phyloP scores from a whole-genome alignment of 2,888 invertebrate genomes.

The Dimorphilus gyrociliatus region DNA sequence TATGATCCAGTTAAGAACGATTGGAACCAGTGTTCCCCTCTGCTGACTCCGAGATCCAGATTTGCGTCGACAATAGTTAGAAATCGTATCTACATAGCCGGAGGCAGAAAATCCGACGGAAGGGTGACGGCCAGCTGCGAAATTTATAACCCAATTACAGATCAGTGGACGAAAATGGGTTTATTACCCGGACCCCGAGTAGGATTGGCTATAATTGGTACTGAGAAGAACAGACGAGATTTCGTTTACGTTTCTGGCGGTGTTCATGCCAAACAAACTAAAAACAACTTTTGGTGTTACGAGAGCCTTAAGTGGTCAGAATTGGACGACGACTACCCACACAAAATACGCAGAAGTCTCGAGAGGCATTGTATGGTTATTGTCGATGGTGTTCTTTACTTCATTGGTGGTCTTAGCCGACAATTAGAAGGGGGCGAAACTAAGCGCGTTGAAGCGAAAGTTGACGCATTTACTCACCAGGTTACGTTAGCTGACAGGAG shows the following conservation, averaged over 20 bases:
- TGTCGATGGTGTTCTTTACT: slow-evolving; percentile 16
- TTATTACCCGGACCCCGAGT: slow-evolving; percentile 16
- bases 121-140: slow-evolving; percentile 18
- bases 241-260: slow-evolving; percentile 21
- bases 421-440: too few relatives aligned
- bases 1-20: slow-evolving; percentile 17
- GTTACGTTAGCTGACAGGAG: too few relatives aligned
- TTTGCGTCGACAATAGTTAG: too few relatives aligned
- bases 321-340: slow-evolving; percentile 18
- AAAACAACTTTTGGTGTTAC: slow-evolving; percentile 14
- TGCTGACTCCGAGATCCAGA: slow-evolving; percentile 16
- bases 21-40: slow-evolving; percentile 15
- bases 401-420: slow-evolving; percentile 22
- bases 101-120: slow-evolving; percentile 15
- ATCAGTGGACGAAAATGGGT: slow-evolving; percentile 18
- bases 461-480: too few relatives aligned
- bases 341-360: slow-evolving; percentile 13
- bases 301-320: slow-evolving; percentile 20
- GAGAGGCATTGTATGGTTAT: slow-evolving; percentile 18
- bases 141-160: slow-evolving; percentile 16
- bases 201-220: slow-evolving; percentile 14
- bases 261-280: slow-evolving; percentile 9
- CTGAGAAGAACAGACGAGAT: too few relatives aligned
- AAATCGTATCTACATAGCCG: too few relatives aligned
- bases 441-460: too few relatives aligned